Base-by-base conservation (phyloP, 2,888 invertebrate species). In the Trissolcus japonicus region DNA sequence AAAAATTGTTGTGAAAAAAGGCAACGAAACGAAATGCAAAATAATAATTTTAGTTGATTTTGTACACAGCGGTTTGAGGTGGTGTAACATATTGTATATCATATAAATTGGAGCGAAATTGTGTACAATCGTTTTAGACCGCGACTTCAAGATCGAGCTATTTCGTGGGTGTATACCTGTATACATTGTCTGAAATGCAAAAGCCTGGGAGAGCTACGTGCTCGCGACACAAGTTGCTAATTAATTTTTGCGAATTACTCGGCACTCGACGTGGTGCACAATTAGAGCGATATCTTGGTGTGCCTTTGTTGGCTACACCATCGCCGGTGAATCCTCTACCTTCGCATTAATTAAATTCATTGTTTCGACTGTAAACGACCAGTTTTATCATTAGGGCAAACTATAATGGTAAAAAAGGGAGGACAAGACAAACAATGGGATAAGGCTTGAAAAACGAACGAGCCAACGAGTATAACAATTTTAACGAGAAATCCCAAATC, bases 231-330 rank as follows among this genome's bases (percentile, higher is more conserved):
- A 84, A 86, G 85, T 86, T 86, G 79, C 83, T 86, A 87, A 87
- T 87, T 87, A 86, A 87, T 87, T 87, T 87, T 86, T 86, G 85
- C 84, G 86, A 87, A 87, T 87, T 86, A 86, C 85, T 84, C 86
- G 85, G 82, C 84, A 83, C 83, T 82, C 85, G 85, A 84, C 85
- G 85, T 83, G 84, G 82, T 82, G 81, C 76, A 82, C 82, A 82
- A 83, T 83, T 82, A 80, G 80, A 83, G 83, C 82, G 80, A 79
- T 85, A 86, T 84, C 86, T 84, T 82, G 76, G 81, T 81, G 79
- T 80, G 77, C 75, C 78, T 79, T 79, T 83, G 80, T 81, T 78
- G 78, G 48, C 51, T 46, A 1, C 79, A 74, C 48, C 46, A 78
- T 68, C 68, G 35, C 73, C 65, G 83, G 86, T 79, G 80, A 85